A percentile compares a stretch with the other conserved stretches of the same genome.
Evolutionary conservation across 2,797 vertebrate genomes (phyloP).

Genomic region (Astyanax mexicanus): DNA sequence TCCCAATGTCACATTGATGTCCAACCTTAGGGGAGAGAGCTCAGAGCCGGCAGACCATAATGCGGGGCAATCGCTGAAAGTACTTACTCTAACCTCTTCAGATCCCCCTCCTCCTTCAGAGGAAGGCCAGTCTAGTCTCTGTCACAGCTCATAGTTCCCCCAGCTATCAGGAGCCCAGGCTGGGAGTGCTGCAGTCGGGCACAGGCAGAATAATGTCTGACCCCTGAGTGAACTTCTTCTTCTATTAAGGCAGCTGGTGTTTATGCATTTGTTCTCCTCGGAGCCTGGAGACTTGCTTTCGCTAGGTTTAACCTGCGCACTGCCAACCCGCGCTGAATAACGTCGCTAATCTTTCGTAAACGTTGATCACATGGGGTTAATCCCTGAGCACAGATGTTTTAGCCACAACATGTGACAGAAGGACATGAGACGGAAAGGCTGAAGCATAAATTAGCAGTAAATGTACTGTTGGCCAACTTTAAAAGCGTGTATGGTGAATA

Average conservation of each 20-base stretch:
- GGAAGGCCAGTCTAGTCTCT: background rate
- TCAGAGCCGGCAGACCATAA: background rate
- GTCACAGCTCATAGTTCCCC: constrained; percentile 22
- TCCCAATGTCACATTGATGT: constrained; percentile 6
- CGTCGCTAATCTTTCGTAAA: background rate
- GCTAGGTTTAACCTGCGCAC: background rate
- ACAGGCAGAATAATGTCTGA: constrained; percentile 12
- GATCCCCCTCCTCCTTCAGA: constrained; percentile 5
- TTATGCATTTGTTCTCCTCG: constrained; percentile 10
- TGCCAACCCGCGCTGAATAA: background rate
- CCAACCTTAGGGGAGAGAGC: background rate
- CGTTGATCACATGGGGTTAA: background rate
- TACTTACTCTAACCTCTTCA: constrained; percentile 13
- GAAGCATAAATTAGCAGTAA: constrained; percentile 11
- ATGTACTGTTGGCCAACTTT: background rate
- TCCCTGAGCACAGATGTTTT: background rate
- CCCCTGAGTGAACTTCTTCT: constrained; percentile 13
- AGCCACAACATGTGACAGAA: background rate
- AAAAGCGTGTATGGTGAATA: background rate
- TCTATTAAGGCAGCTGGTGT: background rate
- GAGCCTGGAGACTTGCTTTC: background rate
- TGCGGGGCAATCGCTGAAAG: background rate
- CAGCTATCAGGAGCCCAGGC: background rate
- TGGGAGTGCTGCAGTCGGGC: constrained; percentile 44
- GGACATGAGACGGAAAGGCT: background rate